A percentile compares a stretch with the other conserved stretches of the same genome.
Conservation (phyloP, 2,113 vertebrate species). For the Pelobates fuscus region DNA sequence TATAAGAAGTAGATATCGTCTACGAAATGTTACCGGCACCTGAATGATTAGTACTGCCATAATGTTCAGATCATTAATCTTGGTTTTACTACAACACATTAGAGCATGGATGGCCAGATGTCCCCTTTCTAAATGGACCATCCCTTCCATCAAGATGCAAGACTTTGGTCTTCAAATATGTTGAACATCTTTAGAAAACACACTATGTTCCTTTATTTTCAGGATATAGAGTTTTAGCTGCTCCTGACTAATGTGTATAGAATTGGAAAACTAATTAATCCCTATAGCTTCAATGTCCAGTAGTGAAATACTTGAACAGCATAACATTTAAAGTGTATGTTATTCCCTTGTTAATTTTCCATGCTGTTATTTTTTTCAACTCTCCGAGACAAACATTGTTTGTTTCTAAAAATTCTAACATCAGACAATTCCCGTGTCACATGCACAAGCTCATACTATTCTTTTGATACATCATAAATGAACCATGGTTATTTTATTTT, state of each 20-base stretch:
- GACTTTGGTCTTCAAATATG: too few species aligned
- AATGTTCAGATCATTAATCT: conserved; percentile 5
- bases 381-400: not conserved
- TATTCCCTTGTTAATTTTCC: not conserved
- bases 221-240: too few species aligned
- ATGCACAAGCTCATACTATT: not conserved
- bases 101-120: not conserved
- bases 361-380: conserved; percentile 6
- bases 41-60: not conserved
- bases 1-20: not conserved
- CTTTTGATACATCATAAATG: conserved; percentile 1
- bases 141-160: conserved; percentile 6
- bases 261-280: not conserved
- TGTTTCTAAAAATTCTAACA: not conserved
- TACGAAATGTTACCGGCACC: conserved; percentile 2
- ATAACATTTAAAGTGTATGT: not conserved
- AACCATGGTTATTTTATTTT: not conserved
- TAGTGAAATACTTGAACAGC: not conserved
- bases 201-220: too few species aligned
- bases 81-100: conserved; percentile 6
- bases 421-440: not conserved
- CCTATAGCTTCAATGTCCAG: not conserved
- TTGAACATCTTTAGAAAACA: too few species aligned
- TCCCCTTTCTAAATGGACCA: not conserved
- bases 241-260: not conserved